These are phyloP conservation scores for Gasterosteus aculeatus DNA, from an alignment of 2,113 vertebrate genomes.

Conservation along the genomic window DNA sequence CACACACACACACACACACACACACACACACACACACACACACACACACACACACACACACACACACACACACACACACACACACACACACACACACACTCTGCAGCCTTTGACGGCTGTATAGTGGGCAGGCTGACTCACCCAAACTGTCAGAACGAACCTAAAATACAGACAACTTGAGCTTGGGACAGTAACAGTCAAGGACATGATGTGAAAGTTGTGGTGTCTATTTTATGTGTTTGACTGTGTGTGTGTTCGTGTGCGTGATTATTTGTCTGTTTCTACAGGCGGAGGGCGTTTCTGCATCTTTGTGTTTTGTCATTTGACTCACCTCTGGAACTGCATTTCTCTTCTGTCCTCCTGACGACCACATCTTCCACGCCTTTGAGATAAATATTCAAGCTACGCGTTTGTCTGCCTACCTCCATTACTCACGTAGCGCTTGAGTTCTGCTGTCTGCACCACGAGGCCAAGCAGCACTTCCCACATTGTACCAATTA, in stretches of 20 bases:
- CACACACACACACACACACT: conserved; percentile 1
- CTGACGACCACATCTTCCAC: conserved; percentile 41
- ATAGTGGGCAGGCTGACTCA: conserved; percentile 24
- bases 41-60: conserved; percentile 1
- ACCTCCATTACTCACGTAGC: conserved; percentile 44
- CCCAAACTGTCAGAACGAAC: conserved; percentile 31
- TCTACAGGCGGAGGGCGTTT: background rate
- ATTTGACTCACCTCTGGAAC: conserved; percentile 16
- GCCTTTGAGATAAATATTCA: conserved; percentile 57
- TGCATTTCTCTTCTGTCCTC: conserved; percentile 15
- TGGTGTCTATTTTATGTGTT: background rate
- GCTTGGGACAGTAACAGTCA: conserved; percentile 14
- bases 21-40: conserved; percentile 12
- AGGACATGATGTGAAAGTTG: conserved; percentile 11
- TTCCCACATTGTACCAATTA: conserved; percentile 42
- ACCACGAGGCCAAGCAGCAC: conserved; percentile 33
- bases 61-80: background rate
- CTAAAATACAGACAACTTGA: conserved; percentile 25
- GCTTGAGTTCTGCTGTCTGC: conserved; percentile 28
- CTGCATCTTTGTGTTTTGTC: conserved; percentile 18
- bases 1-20: conserved; percentile 12
- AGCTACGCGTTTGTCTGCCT: conserved; percentile 7
- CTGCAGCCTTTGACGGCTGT: background rate
- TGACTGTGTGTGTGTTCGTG: background rate
- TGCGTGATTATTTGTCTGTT: background rate